Evolutionary conservation across 2,113 vertebrate genomes (phyloP).

Genomic region (Anser cygnoides): DNA sequence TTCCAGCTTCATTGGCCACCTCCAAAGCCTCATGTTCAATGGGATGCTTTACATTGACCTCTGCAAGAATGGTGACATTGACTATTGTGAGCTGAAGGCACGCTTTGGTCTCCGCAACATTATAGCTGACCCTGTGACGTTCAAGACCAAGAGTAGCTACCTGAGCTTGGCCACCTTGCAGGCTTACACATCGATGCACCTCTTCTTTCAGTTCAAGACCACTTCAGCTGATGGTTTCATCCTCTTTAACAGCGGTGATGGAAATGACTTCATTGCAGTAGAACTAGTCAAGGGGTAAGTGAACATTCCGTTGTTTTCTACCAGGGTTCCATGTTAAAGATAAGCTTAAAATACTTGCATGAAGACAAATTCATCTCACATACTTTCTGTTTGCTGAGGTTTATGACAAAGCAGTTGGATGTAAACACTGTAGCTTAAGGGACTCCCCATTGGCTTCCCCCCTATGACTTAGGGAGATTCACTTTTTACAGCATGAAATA

Average conservation of each 20-base stretch:
- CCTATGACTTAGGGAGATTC: not conserved
- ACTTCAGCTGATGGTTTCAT: conserved; percentile 95
- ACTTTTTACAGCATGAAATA: not conserved
- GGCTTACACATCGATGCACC: conserved; percentile 97
- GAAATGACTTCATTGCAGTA: conserved; percentile 94
- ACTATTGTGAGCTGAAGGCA: conserved; percentile 95
- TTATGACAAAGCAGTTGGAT: not conserved
- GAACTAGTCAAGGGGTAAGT: conserved; percentile 97
- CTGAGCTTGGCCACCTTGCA: conserved; percentile 93
- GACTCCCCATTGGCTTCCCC: not conserved
- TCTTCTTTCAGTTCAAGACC: conserved; percentile 99
- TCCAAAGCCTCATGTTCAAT: conserved; percentile 97
- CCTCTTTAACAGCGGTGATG: conserved; percentile 90
- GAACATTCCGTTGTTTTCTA: not conserved
- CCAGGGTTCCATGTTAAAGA: not conserved
- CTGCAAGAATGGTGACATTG: conserved; percentile 98
- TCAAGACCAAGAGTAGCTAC: conserved; percentile 96
- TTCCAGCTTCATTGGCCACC: conserved; percentile 96
- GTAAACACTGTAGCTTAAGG: not conserved
- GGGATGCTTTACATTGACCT: conserved; percentile 97
- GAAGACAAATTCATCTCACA: not conserved
- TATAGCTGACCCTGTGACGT: conserved; percentile 94
- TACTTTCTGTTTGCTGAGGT: not conserved
- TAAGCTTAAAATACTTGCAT: not conserved
- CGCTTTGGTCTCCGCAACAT: conserved; percentile 95